phyloP scores from a whole-genome alignment of 1,140 invertebrate genomes.

The Heliconius nattereri region DNA sequence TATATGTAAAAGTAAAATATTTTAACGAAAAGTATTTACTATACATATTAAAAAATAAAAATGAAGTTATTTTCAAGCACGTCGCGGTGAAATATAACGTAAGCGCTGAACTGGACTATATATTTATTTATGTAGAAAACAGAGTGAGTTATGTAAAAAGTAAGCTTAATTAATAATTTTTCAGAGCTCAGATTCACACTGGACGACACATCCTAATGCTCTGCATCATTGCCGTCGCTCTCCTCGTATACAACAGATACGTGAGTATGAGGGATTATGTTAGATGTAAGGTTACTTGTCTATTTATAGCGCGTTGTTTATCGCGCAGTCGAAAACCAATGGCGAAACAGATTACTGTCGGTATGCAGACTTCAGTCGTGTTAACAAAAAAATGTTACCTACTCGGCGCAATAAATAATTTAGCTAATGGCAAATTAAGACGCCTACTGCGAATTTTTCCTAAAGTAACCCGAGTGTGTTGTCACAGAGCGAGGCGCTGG shows the following conservation, averaged over 20 bases:
- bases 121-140: background rate
- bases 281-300: background rate
- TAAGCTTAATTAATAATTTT: constrained; percentile 30
- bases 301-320: constrained; percentile 28
- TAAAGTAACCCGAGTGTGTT: background rate
- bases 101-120: background rate
- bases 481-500: constrained; percentile 59
- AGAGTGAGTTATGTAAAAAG: background rate
- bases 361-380: background rate
- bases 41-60: background rate
- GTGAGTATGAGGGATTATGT: constrained; percentile 55
- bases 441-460: background rate
- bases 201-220: constrained; percentile 67
- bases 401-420: background rate
- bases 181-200: constrained; percentile 59
- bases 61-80: background rate
- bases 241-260: constrained; percentile 74
- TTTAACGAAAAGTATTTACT: too few relatives aligned
- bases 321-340: constrained; percentile 2
- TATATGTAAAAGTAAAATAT: too few relatives aligned
- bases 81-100: background rate
- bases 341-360: constrained; percentile 11
- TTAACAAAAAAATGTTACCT: background rate
- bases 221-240: constrained; percentile 62
- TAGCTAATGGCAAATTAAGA: background rate